A percentile compares a stretch with the other conserved stretches of the same genome.
Conservation (phyloP, 2,888 invertebrate genomes). For the Sminthurinus aureus region DNA sequence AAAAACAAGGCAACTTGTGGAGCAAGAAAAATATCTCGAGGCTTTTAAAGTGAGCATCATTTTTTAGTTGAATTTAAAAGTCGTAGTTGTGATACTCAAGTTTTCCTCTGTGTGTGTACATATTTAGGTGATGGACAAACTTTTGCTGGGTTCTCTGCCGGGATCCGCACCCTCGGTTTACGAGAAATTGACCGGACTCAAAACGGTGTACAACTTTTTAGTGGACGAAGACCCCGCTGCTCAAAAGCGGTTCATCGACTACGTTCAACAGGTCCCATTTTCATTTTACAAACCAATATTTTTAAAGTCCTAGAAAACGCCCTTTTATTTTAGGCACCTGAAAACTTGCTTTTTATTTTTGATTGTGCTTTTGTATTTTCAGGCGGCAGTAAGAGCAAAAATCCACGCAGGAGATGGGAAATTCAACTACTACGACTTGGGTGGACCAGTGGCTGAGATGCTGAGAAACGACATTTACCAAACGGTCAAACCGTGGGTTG, state of each 20-base stretch:
- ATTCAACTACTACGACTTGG: not conserved
- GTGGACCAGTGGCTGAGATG: not conserved
- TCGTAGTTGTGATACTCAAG: too few relatives aligned
- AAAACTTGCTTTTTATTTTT: too few relatives aligned
- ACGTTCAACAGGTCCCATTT: too few relatives aligned
- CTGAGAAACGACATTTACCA: not conserved
- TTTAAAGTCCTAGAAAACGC: too few relatives aligned
- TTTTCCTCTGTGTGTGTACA: too few relatives aligned
- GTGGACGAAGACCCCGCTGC: not conserved
- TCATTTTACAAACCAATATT: too few relatives aligned
- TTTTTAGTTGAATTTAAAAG: too few relatives aligned
- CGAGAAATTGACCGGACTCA: not conserved
- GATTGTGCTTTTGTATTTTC: not conserved
- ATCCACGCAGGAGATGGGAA: not conserved
- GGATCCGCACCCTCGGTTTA: not conserved
- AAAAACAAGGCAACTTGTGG: not conserved
- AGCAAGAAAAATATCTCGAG: not conserved
- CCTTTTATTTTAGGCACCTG: too few relatives aligned
- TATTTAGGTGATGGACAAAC: slow-evolving; percentile 14
- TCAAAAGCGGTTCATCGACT: too few relatives aligned
- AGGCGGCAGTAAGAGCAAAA: not conserved
- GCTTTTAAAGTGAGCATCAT: not conserved
- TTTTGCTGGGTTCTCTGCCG: not conserved
- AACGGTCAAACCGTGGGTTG: not conserved
- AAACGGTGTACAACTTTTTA: not conserved